Conservation (phyloP, 2,113 vertebrate genomes). For the Oreochromis niloticus region DNA sequence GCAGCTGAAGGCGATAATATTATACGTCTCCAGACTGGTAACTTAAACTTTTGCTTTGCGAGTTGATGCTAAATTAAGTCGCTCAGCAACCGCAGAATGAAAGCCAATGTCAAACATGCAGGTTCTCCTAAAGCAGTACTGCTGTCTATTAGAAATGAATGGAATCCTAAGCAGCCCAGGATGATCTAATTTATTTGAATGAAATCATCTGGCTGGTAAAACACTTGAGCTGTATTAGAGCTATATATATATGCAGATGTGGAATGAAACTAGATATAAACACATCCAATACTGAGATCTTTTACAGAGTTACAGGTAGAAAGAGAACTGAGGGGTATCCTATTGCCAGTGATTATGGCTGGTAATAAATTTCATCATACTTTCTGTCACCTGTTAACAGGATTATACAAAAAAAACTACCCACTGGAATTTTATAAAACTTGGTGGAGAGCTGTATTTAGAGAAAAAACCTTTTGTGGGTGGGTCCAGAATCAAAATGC, state of each 20-base stretch:
- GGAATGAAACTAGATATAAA: not conserved
- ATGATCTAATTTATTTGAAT: constrained; percentile 11
- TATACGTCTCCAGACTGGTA: not conserved
- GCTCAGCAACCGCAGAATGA: not conserved
- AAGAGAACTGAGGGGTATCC: not conserved
- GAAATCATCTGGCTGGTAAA: constrained; percentile 12
- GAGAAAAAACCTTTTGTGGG: not conserved
- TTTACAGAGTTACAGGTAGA: not conserved
- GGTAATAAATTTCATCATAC: not conserved
- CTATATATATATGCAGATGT: not conserved
- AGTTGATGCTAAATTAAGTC: constrained; percentile 6
- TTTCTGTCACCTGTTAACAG: not conserved
- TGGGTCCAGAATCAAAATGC: not conserved
- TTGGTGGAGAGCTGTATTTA: not conserved
- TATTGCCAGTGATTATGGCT: not conserved
- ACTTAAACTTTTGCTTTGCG: constrained; percentile 17
- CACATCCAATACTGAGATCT: not conserved
- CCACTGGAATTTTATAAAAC: not conserved
- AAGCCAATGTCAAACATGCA: not conserved
- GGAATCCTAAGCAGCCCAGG: not conserved
- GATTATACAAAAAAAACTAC: not conserved
- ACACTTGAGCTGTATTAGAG: not conserved
- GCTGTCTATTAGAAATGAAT: not conserved
- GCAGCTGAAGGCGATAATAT: constrained; percentile 10
- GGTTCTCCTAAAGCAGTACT: not conserved